Conservation (phyloP, 2,888 invertebrate genomes). For the Amblyjoppa proteus region DNA sequence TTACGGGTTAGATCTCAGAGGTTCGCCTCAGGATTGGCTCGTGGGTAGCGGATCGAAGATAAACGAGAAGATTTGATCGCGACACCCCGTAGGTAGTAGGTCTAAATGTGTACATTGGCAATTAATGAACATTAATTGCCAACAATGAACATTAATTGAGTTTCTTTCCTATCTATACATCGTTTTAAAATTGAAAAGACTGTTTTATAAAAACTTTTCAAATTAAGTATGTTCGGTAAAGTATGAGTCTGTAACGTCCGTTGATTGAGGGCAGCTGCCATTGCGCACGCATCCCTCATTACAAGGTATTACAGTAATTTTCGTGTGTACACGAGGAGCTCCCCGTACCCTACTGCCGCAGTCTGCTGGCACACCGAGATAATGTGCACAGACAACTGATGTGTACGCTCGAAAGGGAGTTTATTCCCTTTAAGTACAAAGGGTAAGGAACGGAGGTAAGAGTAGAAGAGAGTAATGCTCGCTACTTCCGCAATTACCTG, state of each 20-base stretch:
- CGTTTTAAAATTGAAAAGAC: background rate
- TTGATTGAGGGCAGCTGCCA: slow-evolving; percentile 56
- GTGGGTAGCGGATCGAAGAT: no score
- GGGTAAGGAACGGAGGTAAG: background rate
- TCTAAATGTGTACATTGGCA: no score
- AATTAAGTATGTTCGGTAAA: slow-evolving; percentile 15
- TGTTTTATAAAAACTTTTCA: background rate
- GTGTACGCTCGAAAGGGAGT: background rate
- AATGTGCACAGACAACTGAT: background rate
- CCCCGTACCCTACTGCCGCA: slow-evolving; percentile 9
- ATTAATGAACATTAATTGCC: no score
- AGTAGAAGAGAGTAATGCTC: slow-evolving; percentile 8
- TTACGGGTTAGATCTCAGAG: no score
- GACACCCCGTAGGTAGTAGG: no score
- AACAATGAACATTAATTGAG: no score
- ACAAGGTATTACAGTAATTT: slow-evolving; percentile 50
- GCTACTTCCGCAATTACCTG: slow-evolving; percentile 6
- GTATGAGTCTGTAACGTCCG: slow-evolving; percentile 8
- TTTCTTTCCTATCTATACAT: background rate
- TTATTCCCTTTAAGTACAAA: no score
- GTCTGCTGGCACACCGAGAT: background rate
- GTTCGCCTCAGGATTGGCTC: no score
- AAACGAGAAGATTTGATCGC: no score
- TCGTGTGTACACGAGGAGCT: slow-evolving; percentile 44
- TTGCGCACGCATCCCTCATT: slow-evolving; percentile 51